Evolutionary conservation across 2,113 vertebrate genomes (phyloP), one percentile per base, ranked within the genome.

Genomic region (Poeciliopsis turrubarensis): DNA sequence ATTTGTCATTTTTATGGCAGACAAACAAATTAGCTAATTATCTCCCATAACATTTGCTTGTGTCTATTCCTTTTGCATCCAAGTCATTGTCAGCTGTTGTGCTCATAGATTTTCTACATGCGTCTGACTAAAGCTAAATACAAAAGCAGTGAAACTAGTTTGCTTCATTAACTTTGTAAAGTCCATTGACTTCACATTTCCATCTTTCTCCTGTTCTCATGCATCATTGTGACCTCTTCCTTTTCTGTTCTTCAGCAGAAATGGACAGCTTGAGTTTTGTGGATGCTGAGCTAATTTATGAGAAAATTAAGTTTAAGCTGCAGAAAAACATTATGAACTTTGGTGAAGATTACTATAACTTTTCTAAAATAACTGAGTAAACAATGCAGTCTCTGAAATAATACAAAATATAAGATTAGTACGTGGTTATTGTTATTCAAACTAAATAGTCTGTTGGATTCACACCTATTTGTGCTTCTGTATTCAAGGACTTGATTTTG

Each of bases 11-110:
- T 54, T 65, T 9, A 27, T 44, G n/a, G 27, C 62, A 37, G 27
- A 73, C 30, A 34, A 37, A 61, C 9, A 31, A 60, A 71, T 71
- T 65, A 22, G 62, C 51, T 65, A 30, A 32, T n/a, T 29, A 71
- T 70, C 1, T 14, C 60, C 13, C 27, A 39, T 30, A 34, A 8
- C 4, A n/a, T 22, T 15, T 3, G 63, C 19, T 29, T 65, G 31
- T 32, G 4, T 10, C 7, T 57, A n/a, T 57, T 57, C 9, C 19
- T 57, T 9, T n/a, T 1, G 51, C 51, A 57, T 25, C 25, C 44
- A 47, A 9, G 51, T 57, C 22, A 57, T 57, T n/a, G 22, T 57
- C 51, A n/a, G 51, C 44, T 47, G 44, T 57, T 57, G 51, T n/a
- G 51, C 51, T 57, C 25, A 8, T 10, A 57, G 19, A n/a, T 2